A percentile compares a stretch with the other conserved stretches of the same genome.
These are phyloP conservation scores for Loripinus fragilis DNA, from an alignment of 2,888 invertebrate species.

Conservation along the genomic window DNA sequence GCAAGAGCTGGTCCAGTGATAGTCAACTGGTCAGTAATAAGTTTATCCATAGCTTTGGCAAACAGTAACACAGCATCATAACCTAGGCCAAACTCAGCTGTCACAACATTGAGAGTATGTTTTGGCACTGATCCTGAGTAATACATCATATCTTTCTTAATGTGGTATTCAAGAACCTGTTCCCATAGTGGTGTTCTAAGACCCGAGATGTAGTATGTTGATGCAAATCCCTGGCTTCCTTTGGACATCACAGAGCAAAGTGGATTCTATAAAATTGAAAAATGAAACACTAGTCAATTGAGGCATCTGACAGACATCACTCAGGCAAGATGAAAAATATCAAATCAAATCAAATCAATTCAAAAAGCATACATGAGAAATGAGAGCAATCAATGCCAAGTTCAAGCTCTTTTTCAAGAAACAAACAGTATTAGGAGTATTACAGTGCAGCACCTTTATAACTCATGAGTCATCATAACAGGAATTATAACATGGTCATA, in stretches of 20 bases:
- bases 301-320: too few species aligned
- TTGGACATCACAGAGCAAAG: conserved; percentile 57
- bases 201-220: conserved; percentile 51
- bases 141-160: conserved; percentile 45
- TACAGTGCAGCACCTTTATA: too few species aligned
- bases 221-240: conserved; percentile 45
- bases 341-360: too few species aligned
- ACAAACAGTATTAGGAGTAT: too few species aligned
- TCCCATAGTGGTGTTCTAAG: conserved; percentile 55
- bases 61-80: conserved; percentile 63
- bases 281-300: too few species aligned
- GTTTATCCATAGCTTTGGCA: conserved; percentile 45
- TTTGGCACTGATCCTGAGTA: conserved; percentile 49
- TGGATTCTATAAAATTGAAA: conserved; percentile 35
- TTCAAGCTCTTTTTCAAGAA: too few species aligned
- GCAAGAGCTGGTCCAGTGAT: conserved; percentile 54
- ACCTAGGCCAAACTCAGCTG: conserved; percentile 58
- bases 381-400: too few species aligned
- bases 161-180: conserved; percentile 43
- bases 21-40: conserved; percentile 46
- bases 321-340: too few species aligned
- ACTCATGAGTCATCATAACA: too few species aligned
- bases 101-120: conserved; percentile 47
- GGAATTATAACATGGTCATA: too few species aligned
- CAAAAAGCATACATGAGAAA: too few species aligned